These are phyloP conservation scores for Sceloporus tristichus DNA, from an alignment of 2,113 vertebrate species.

Conservation along the genomic window DNA sequence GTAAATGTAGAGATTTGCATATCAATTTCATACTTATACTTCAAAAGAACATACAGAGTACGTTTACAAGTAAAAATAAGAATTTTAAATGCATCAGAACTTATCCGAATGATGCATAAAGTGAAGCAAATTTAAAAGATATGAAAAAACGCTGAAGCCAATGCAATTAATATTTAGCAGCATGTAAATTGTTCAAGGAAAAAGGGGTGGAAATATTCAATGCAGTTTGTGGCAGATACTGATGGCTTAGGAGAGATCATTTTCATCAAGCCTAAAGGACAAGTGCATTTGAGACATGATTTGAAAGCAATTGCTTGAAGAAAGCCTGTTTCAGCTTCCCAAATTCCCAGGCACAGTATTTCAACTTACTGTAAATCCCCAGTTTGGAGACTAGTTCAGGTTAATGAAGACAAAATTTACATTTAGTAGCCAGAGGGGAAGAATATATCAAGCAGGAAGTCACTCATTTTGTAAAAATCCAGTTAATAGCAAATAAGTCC, in stretches of 20 bases:
- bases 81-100: background rate
- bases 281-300: background rate
- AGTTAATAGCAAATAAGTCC: background rate
- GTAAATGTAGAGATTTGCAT: background rate
- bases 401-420: conserved; percentile 33
- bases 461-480: background rate
- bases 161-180: background rate
- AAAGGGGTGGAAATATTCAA: background rate
- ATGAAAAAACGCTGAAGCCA: background rate
- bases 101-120: background rate
- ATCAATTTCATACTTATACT: background rate
- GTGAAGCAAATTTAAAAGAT: background rate
- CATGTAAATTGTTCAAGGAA: background rate
- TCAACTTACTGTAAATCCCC: background rate
- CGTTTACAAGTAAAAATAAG: no score
- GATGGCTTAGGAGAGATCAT: background rate
- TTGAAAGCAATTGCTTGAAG: conserved; percentile 20
- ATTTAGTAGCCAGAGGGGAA: background rate
- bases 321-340: background rate
- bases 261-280: conserved; percentile 7
- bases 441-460: background rate
- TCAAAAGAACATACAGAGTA: background rate
- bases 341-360: conserved; percentile 2
- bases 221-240: background rate
- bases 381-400: background rate